Evolutionary conservation across 2,888 invertebrate species (phyloP).

Genomic region (Calameuta pallipes): DNA sequence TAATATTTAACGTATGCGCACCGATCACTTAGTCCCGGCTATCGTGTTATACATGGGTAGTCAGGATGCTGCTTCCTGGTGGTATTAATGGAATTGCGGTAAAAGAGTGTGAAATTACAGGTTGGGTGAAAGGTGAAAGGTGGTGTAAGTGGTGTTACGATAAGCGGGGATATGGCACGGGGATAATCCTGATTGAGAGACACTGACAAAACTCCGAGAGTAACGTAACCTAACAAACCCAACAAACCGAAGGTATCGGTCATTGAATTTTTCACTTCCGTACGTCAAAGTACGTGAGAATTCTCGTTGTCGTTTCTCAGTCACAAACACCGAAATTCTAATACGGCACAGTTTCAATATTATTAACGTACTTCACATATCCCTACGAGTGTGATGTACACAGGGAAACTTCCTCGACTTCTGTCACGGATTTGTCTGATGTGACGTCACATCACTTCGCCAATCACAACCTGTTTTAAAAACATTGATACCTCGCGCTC

Average conservation of each 20-base stretch:
- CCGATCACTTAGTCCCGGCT: neutral
- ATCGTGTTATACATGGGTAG: neutral
- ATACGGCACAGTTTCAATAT: neutral
- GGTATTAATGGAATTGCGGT: neutral
- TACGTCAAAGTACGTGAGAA: neutral
- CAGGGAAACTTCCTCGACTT: neutral
- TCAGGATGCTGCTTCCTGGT: neutral
- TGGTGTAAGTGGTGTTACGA: neutral
- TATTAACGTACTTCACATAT: neutral
- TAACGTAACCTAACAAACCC: neutral
- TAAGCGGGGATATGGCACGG: neutral
- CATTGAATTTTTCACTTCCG: neutral
- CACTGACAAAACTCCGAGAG: neutral
- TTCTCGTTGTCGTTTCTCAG: neutral
- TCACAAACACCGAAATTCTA: neutral
- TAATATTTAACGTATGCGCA: neutral
- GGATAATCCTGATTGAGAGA: neutral
- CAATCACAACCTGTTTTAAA: neutral
- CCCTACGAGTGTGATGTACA: neutral
- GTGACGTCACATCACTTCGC: neutral
- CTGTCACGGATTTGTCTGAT: neutral
- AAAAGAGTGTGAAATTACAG: neutral
- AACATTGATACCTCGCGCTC: neutral
- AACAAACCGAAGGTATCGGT: neutral
- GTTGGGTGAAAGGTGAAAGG: neutral